Conservation (phyloP, 2,888 invertebrate species). For the Nemoura dubitans region DNA sequence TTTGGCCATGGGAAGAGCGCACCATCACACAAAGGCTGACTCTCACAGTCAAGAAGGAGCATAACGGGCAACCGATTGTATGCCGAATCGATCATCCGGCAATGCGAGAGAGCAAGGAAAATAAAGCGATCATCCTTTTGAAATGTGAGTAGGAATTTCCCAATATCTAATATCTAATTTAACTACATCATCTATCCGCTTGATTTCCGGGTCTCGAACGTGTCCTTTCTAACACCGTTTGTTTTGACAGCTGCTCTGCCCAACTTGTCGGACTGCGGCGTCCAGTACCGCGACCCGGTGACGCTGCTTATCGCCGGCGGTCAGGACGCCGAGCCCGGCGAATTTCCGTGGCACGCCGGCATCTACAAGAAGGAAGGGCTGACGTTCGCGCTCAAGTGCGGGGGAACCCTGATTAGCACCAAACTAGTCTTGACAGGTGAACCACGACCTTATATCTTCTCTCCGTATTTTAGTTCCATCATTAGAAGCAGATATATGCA, state of each 20-base stretch:
- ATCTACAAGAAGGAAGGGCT: conserved; percentile 13
- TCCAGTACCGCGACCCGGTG: not conserved
- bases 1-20: not conserved
- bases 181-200: not conserved
- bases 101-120: not conserved
- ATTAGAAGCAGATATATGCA: too few relatives aligned
- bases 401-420: not conserved
- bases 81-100: not conserved
- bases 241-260: not conserved
- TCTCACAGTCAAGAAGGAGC: not conserved
- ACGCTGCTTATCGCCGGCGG: not conserved
- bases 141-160: not conserved
- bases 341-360: not conserved
- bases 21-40: not conserved
- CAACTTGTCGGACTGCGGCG: not conserved
- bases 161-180: too few relatives aligned
- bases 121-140: not conserved
- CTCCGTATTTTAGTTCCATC: too few relatives aligned
- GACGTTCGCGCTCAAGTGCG: not conserved
- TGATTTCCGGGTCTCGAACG: not conserved
- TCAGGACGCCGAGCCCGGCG: not conserved
- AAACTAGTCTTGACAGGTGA: not conserved
- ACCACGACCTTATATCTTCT: not conserved
- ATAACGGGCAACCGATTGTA: not conserved
- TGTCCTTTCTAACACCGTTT: not conserved